Evolutionary conservation across 2,888 invertebrate species (phyloP).

Genomic region (Hirtodrosophila histrioides): DNA sequence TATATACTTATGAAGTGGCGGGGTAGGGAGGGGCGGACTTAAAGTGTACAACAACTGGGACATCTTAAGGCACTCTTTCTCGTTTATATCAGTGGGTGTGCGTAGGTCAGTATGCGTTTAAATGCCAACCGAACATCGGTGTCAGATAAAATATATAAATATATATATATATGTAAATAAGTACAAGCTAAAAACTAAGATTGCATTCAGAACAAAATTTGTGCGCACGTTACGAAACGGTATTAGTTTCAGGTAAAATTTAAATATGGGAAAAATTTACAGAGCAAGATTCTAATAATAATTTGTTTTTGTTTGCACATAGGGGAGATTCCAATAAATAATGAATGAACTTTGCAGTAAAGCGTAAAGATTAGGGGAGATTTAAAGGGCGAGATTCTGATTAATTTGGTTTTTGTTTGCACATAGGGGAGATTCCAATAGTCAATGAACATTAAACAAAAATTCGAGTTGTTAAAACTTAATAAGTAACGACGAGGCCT

Average conservation of each 20-base stretch:
- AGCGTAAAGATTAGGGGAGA: not conserved
- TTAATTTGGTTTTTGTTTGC: conserved; percentile 9
- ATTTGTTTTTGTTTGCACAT: conserved; percentile 9
- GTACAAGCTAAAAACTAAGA: conserved; percentile 13
- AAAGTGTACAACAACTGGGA: conserved; percentile 43
- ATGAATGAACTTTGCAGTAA: conserved; percentile 1
- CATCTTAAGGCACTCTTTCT: conserved; percentile 64
- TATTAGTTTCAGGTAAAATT: conserved; percentile 10
- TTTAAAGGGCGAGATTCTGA: conserved; percentile 11
- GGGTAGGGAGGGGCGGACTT: conserved; percentile 6
- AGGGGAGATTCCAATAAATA: conserved; percentile 38
- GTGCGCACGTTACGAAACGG: conserved; percentile 38
- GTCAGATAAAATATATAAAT: conserved; percentile 28
- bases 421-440: conserved; percentile 39
- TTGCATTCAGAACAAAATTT: conserved; percentile 31
- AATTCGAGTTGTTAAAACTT: conserved; percentile 26
- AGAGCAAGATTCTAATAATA: conserved; percentile 13
- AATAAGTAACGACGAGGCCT: conserved; percentile 26
- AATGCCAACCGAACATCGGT: conserved; percentile 53
- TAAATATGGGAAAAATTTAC: not conserved
- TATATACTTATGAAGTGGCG: conserved; percentile 16
- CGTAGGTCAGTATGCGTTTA: conserved; percentile 44
- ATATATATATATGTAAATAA: conserved; percentile 14
- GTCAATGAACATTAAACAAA: conserved; percentile 1
- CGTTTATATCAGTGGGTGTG: conserved; percentile 23